Evolutionary conservation across 2,888 invertebrate genomes (phyloP).

Genomic region (Willowsia nigromaculata): DNA sequence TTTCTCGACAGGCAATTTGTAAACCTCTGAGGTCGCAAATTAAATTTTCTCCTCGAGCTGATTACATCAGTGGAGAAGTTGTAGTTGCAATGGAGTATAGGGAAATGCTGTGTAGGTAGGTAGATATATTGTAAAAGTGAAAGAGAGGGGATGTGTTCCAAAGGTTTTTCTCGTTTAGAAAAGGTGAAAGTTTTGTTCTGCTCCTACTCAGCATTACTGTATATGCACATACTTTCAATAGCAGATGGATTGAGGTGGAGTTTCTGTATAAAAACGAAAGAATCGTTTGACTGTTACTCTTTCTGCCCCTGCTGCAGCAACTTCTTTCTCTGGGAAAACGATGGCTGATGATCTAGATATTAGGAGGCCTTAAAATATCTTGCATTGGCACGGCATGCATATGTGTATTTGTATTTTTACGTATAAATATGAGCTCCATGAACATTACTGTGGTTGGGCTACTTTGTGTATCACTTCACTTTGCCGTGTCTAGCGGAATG

Average conservation of each 20-base stretch:
- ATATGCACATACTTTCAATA: conserved; percentile 47
- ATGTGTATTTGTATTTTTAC: background rate
- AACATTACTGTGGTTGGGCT: conserved; percentile 33
- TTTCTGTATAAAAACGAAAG: conserved; percentile 1
- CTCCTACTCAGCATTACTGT: background rate
- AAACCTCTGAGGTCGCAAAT: conserved; percentile 78
- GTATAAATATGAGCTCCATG: background rate
- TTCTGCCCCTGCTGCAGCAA: background rate
- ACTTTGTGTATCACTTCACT: conserved; percentile 36
- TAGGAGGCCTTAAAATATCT: background rate
- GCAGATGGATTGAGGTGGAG: conserved; percentile 40
- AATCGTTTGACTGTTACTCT: conserved; percentile 3
- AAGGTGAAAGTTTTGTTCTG: conserved; percentile 51
- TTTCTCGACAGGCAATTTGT: conserved; percentile 78
- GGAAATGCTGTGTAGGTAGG: background rate
- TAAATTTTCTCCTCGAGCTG: conserved; percentile 77
- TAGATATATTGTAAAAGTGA: conserved; percentile 38
- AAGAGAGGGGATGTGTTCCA: conserved; percentile 51
- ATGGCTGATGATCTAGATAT: conserved; percentile 20
- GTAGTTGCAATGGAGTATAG: background rate
- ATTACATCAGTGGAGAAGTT: conserved; percentile 71
- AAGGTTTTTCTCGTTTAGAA: conserved; percentile 24
- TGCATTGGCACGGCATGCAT: background rate
- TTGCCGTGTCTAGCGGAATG: conserved; percentile 29
- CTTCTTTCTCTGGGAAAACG: background rate